Evolutionary conservation across 2,797 vertebrate genomes (phyloP), one percentile per base, ranked within the genome.

Genomic region (Pteronotus mesoamericanus): DNA sequence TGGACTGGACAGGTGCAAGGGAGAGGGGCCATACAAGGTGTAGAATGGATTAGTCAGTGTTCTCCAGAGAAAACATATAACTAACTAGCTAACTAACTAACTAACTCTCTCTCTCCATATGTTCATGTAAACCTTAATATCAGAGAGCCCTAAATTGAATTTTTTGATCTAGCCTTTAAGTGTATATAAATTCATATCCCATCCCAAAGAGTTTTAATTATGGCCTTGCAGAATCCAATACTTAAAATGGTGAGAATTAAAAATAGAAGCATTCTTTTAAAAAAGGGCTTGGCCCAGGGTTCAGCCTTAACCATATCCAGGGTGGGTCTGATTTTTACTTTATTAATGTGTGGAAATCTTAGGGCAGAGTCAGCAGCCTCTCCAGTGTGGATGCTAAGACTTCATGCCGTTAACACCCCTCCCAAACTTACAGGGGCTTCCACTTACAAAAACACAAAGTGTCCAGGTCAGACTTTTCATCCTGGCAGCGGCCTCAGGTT

Each of bases 91-190:
- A 75, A 32, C 44, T 32, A 9, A 32, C 71, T 48, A 9, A 44
- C 69, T 44, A 21, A 29, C 22, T 29, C 12, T 24, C 68, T 37
- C 32, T 6, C 32, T 16, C 61, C 11, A 71, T 53, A 39, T 75
- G 9, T 91, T 82, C 46, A 84, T 7, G 87, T 79, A 95, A 95
- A 71, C 84, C 80, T 74, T 89, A 55, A 0, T 91, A 93, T 90
- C 84, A 71, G 83, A 96, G 78, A 94, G 69, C n/a, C 78, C 66
- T 86, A 87, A 92, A 2, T 34, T 84, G n/a, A 72, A 46, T 72
- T 68, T 86, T 86, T 44, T 46, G 1, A n/a, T 48, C 24, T 93
- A 82, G 61, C 48, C 22, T 16, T 80, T 89, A 42, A 34, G 29
- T 74, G 3, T 71, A 46, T 44, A 42, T 82, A 94, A 95, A 69